Conservation (phyloP, 1,140 invertebrate genomes). For the Antheraea mylitta region DNA sequence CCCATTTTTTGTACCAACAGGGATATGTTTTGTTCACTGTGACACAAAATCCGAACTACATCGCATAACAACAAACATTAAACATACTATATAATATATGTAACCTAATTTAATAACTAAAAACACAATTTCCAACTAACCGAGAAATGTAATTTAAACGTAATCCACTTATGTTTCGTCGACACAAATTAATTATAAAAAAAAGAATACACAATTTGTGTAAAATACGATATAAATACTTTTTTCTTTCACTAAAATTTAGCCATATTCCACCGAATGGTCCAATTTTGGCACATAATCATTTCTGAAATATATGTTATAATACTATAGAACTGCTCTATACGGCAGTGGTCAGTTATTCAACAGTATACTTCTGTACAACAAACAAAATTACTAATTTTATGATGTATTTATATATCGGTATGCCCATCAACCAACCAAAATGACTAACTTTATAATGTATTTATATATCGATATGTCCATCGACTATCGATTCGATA, state of each 20-base stretch:
- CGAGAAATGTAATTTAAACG: not conserved
- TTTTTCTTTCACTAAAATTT: conserved; percentile 21
- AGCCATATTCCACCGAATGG: conserved; percentile 35
- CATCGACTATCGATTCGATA: too few relatives aligned
- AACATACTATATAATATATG: conserved; percentile 7
- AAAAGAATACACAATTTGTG: conserved; percentile 17
- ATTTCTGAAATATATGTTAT: conserved; percentile 44
- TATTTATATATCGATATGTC: too few relatives aligned
- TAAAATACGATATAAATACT: conserved; percentile 28
- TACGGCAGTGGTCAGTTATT: not conserved
- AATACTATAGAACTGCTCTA: conserved; percentile 41
- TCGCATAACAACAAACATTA: conserved; percentile 11
- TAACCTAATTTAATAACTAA: conserved; percentile 12
- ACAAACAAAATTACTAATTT: too few relatives aligned
- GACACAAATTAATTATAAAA: conserved; percentile 14
- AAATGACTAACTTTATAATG: too few relatives aligned
- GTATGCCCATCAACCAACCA: too few relatives aligned
- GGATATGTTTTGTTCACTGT: conserved; percentile 28
- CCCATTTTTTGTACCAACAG: conserved; percentile 29
- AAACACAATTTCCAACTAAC: conserved; percentile 9
- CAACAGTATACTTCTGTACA: too few relatives aligned
- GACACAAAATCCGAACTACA: conserved; percentile 12
- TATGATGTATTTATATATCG: too few relatives aligned
- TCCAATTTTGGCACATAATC: conserved; percentile 71
- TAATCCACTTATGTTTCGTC: conserved; percentile 49